phyloP scores from a whole-genome alignment of 2,797 vertebrate genomes.

The Cichlasoma orientale region DNA sequence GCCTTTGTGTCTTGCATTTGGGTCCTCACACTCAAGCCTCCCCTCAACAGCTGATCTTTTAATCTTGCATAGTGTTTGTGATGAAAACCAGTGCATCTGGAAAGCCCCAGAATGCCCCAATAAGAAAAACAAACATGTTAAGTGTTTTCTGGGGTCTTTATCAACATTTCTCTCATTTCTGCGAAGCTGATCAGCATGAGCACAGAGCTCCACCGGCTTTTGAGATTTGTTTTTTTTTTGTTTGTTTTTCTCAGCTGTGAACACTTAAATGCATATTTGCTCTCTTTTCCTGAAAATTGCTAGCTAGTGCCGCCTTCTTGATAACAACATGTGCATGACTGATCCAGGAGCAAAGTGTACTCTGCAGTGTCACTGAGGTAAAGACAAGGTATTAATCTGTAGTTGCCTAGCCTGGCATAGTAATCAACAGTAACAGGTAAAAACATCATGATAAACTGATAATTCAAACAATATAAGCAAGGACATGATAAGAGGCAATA shows the following conservation, averaged over 20 bases:
- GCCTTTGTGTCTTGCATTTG: too few relatives aligned
- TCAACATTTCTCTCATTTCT: neutral
- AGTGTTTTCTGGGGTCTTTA: neutral
- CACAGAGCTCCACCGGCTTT: neutral
- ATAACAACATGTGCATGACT: neutral
- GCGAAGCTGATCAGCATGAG: neutral
- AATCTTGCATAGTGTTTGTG: neutral
- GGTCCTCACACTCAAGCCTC: too few relatives aligned
- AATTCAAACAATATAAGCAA: neutral
- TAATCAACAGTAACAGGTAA: neutral
- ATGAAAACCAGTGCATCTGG: neutral
- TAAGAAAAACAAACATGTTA: neutral
- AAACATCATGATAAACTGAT: neutral
- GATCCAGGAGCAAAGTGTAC: neutral
- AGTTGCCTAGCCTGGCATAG: neutral
- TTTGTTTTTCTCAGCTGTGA: neutral
- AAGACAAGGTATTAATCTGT: neutral
- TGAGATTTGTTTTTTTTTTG: neutral
- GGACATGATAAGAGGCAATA: neutral
- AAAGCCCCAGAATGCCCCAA: neutral
- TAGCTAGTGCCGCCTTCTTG: neutral
- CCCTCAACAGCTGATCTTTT: neutral
- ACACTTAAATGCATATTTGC: neutral
- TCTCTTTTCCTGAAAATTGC: neutral
- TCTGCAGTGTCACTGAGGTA: neutral